Evolutionary conservation across 2,797 vertebrate genomes (phyloP).

Genomic region (Dryobates pubescens): DNA sequence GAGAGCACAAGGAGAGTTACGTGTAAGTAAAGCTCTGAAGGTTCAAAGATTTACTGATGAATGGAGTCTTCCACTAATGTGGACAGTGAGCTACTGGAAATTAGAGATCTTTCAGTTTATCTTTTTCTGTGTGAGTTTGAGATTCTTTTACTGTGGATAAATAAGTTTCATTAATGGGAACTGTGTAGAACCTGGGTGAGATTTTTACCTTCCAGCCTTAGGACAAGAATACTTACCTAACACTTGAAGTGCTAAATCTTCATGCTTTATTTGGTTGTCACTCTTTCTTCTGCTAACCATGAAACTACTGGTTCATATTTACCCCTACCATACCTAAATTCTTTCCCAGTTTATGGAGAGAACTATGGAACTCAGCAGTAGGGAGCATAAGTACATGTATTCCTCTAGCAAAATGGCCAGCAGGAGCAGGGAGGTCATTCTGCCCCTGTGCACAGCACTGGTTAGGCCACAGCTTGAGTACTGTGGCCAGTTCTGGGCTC

Average conservation of each 20-base stretch:
- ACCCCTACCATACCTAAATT: background rate
- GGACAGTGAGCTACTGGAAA: background rate
- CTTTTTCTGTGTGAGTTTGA: background rate
- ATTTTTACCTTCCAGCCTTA: background rate
- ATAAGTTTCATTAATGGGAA: background rate
- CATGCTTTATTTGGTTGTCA: background rate
- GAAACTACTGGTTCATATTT: background rate
- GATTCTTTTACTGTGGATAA: background rate
- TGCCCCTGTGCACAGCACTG: too few relatives aligned
- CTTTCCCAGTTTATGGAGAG: background rate
- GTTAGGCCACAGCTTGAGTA: too few relatives aligned
- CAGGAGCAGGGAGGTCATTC: too few relatives aligned
- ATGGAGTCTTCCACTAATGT: background rate
- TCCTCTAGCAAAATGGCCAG: background rate
- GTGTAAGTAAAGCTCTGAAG: conserved; percentile 63
- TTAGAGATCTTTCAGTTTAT: background rate
- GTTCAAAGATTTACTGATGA: background rate
- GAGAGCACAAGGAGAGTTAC: background rate
- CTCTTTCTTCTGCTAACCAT: background rate
- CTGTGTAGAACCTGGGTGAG: background rate
- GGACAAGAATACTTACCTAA: background rate
- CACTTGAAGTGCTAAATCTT: background rate
- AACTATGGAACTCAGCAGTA: background rate
- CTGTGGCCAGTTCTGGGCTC: too few relatives aligned
- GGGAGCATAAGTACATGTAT: background rate